Conservation (phyloP, 2,888 invertebrate genomes). For the Pristionchus entomophagus region DNA sequence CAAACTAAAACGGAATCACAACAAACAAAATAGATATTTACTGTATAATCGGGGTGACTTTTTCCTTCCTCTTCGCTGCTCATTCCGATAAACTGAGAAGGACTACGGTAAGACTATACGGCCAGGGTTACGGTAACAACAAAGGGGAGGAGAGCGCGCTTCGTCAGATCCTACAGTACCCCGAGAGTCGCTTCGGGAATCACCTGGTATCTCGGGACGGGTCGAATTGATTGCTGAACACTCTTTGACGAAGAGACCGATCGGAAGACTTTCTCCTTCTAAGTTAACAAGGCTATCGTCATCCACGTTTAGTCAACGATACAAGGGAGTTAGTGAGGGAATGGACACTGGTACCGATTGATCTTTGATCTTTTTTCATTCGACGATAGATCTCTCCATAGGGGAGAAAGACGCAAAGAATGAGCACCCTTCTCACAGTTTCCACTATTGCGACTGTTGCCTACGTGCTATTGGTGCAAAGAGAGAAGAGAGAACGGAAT, state of each 20-base stretch:
- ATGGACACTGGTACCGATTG: neutral
- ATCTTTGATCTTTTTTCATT: conserved; percentile 31
- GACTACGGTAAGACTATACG: neutral
- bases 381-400: neutral
- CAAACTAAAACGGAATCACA: neutral
- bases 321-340: neutral
- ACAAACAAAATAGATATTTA: neutral
- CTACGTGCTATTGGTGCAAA: neutral
- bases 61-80: conserved; percentile 23
- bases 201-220: conserved; percentile 39
- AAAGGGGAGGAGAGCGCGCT: neutral
- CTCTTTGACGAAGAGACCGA: conserved; percentile 46
- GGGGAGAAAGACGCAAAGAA: neutral
- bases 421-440: neutral
- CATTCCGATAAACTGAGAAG: conserved; percentile 16
- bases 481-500: conserved; percentile 13
- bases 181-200: conserved; percentile 38
- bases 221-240: conserved; percentile 23
- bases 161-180: conserved; percentile 33
- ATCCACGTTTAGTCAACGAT: no score
- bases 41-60: conserved; percentile 39
- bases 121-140: conserved; percentile 31
- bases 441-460: conserved; percentile 13
- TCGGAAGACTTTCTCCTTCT: conserved; percentile 13
- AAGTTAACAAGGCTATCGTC: neutral